Conservation (phyloP, 2,888 invertebrate genomes). For the Dasypogon diadema region DNA sequence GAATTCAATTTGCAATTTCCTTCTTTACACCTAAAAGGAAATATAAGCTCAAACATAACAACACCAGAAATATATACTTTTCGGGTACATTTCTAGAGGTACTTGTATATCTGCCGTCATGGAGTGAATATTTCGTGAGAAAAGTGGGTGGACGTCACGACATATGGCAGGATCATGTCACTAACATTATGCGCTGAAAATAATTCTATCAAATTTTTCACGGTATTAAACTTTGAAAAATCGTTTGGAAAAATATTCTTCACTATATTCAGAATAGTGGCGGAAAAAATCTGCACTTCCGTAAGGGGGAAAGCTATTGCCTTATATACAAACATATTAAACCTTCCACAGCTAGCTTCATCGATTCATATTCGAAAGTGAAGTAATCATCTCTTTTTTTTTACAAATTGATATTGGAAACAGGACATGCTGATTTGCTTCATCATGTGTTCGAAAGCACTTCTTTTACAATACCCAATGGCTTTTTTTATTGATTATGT, state of each 20-base stretch:
- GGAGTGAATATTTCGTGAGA: neutral
- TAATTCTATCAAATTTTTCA: neutral
- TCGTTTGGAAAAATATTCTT: neutral
- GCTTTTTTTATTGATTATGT: too few relatives aligned
- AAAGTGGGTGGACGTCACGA: neutral
- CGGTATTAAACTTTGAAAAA: neutral
- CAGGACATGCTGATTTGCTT: too few relatives aligned
- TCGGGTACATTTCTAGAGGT: neutral
- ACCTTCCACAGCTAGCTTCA: too few relatives aligned
- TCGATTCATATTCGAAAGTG: too few relatives aligned
- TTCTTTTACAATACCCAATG: too few relatives aligned
- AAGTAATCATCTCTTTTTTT: too few relatives aligned
- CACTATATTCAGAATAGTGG: too few relatives aligned
- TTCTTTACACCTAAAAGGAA: neutral
- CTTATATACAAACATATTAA: too few relatives aligned
- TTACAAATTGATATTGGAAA: too few relatives aligned
- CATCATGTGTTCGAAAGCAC: too few relatives aligned
- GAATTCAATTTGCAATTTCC: neutral
- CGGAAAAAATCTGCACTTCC: too few relatives aligned
- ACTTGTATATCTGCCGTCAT: neutral
- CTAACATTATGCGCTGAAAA: neutral
- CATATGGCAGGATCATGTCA: neutral
- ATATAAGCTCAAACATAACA: neutral
- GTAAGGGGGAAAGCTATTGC: too few relatives aligned
- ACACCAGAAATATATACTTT: neutral